Evolutionary conservation across 2,888 invertebrate species (phyloP).

Genomic region (Boloria selene): DNA sequence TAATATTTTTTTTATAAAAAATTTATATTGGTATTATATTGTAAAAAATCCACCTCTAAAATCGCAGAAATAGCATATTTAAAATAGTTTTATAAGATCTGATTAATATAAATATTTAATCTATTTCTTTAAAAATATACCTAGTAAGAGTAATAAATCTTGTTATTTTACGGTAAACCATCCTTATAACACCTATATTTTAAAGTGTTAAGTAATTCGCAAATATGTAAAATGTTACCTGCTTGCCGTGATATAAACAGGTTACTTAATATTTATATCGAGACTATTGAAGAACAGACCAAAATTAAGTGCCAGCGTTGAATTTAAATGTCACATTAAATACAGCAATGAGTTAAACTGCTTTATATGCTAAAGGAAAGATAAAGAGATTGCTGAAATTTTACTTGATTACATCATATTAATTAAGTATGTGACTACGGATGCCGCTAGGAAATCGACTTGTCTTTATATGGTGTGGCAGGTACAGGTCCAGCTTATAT

Average conservation of each 20-base stretch:
- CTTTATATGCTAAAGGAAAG: neutral
- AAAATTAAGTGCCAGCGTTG: neutral
- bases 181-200: no score
- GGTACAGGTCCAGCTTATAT: slow-evolving; percentile 50
- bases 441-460: slow-evolving; percentile 59
- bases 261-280: slow-evolving; percentile 20
- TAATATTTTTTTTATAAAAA: no score
- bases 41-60: no score
- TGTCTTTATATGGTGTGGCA: slow-evolving; percentile 61
- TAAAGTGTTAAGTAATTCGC: neutral
- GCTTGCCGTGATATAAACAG: slow-evolving; percentile 28
- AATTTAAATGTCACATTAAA: neutral
- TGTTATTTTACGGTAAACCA: no score
- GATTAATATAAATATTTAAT: no score
- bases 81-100: no score
- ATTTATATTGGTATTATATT: no score
- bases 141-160: no score
- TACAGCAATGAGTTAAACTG: neutral
- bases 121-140: no score
- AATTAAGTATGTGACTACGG: slow-evolving; percentile 52
- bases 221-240: slow-evolving; percentile 20
- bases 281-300: neutral
- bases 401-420: slow-evolving; percentile 54
- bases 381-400: neutral
- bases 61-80: no score